A percentile compares a stretch with the other conserved stretches of the same genome.
Evolutionary conservation across 2,888 invertebrate genomes (phyloP).

Genomic region (Frankliniella intonsa): DNA sequence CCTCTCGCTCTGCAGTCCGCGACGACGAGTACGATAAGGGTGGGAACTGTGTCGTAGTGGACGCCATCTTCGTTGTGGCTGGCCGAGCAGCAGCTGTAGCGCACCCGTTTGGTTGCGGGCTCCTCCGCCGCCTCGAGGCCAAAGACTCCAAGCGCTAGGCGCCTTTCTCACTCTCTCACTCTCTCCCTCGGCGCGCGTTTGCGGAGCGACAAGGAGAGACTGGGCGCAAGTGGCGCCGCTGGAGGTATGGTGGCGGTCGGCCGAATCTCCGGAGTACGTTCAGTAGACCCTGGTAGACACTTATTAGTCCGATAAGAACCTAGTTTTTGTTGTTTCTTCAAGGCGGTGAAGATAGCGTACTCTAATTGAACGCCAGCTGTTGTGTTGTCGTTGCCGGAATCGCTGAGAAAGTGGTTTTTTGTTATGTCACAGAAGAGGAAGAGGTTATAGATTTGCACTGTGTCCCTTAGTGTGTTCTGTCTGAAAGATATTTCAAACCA

Average conservation of each 20-base stretch:
- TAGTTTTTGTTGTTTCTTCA: background rate
- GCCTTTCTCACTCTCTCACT: background rate
- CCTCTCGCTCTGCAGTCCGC: background rate
- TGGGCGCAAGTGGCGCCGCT: too few relatives aligned
- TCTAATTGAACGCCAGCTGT: background rate
- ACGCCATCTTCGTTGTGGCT: background rate
- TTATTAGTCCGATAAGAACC: background rate
- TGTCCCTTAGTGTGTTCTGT: background rate
- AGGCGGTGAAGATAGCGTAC: background rate
- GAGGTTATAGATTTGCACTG: background rate
- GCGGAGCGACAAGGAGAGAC: too few relatives aligned
- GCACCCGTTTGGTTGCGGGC: background rate
- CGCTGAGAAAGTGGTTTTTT: background rate
- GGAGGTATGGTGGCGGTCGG: too few relatives aligned
- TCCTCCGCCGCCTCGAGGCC: background rate
- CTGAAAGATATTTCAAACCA: too few relatives aligned
- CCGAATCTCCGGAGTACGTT: too few relatives aligned
- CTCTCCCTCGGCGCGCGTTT: too few relatives aligned
- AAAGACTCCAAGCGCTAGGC: background rate
- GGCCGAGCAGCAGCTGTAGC: background rate
- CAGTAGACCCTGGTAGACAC: constrained; percentile 40
- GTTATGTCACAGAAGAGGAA: background rate
- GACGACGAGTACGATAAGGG: background rate
- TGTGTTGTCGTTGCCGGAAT: constrained; percentile 14
- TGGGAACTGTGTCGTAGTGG: background rate